Evolutionary conservation across 2,888 invertebrate genomes (phyloP).

Genomic region (Stenchaetothrips biformis): DNA sequence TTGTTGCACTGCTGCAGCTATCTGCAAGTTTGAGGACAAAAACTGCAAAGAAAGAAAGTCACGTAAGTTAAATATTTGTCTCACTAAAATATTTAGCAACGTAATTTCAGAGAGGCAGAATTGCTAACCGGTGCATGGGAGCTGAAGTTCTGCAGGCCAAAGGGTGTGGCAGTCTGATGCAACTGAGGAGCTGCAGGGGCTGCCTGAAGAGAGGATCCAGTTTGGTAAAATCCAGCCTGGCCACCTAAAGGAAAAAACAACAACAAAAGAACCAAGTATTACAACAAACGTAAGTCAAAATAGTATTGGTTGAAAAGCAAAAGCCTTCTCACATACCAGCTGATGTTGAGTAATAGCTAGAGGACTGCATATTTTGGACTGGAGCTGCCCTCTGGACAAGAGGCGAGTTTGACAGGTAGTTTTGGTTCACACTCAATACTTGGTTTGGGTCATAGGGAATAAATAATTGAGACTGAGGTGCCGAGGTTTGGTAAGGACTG

Average conservation of each 20-base stretch:
- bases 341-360: constrained; percentile 52
- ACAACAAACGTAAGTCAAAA: constrained; percentile 30
- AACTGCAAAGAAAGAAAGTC: not conserved
- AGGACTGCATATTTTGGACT: constrained; percentile 49
- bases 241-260: constrained; percentile 43
- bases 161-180: constrained; percentile 42
- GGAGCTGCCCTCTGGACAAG: constrained; percentile 58
- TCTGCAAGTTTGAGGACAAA: constrained; percentile 16
- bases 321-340: constrained; percentile 47
- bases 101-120: constrained; percentile 33
- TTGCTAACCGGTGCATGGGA: constrained; percentile 37
- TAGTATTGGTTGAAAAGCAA: constrained; percentile 43
- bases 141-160: constrained; percentile 48
- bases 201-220: constrained; percentile 48
- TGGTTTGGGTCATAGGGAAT: constrained; percentile 58
- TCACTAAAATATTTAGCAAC: constrained; percentile 24
- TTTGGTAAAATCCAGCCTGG: constrained; percentile 51
- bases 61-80: not conserved
- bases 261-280: not conserved
- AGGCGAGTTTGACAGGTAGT: constrained; percentile 59
- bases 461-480: constrained; percentile 54
- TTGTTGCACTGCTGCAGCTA: not conserved
- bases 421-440: constrained; percentile 50
- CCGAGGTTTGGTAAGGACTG: constrained; percentile 54
- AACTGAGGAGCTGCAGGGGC: constrained; percentile 47